A percentile compares a stretch with the other conserved stretches of the same genome.
Evolutionary conservation across 2,113 vertebrate species (phyloP).

Genomic region (Toxotes chatareus): DNA sequence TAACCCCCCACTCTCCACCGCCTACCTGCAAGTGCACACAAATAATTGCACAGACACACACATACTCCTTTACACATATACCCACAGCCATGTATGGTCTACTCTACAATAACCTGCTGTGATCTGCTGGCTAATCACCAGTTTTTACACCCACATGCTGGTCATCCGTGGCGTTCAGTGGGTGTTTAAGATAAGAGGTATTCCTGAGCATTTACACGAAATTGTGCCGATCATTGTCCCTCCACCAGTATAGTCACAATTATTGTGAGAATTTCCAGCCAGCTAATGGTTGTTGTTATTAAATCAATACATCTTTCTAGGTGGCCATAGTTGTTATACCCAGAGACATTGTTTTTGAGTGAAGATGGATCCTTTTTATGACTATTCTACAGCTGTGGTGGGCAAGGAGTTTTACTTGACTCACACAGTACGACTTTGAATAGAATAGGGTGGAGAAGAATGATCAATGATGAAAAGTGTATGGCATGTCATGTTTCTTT

Average conservation of each 20-base stretch:
- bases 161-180: slow-evolving; percentile 57
- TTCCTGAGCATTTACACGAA: slow-evolving; percentile 40
- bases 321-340: not conserved
- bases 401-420: not conserved
- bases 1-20: slow-evolving; percentile 28
- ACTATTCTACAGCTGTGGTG: not conserved
- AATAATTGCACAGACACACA: slow-evolving; percentile 39
- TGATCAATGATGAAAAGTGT: not conserved
- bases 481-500: not conserved
- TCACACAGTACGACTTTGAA: not conserved
- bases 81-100: slow-evolving; percentile 33
- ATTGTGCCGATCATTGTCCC: slow-evolving; percentile 33
- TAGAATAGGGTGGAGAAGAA: slow-evolving; percentile 2
- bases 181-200: slow-evolving; percentile 45
- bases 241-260: slow-evolving; percentile 1
- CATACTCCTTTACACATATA: slow-evolving; percentile 4
- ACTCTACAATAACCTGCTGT: slow-evolving; percentile 45
- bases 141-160: slow-evolving; percentile 67
- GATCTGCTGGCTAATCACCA: slow-evolving; percentile 58
- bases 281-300: not conserved
- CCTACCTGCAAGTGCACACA: slow-evolving; percentile 49
- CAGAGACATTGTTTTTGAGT: not conserved
- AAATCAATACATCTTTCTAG: not conserved
- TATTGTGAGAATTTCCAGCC: slow-evolving; percentile 1
- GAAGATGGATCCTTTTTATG: not conserved